Evolutionary conservation across 1,140 invertebrate species (phyloP), one percentile per base, ranked within the genome.

Genomic region (Lethocerus indicus): DNA sequence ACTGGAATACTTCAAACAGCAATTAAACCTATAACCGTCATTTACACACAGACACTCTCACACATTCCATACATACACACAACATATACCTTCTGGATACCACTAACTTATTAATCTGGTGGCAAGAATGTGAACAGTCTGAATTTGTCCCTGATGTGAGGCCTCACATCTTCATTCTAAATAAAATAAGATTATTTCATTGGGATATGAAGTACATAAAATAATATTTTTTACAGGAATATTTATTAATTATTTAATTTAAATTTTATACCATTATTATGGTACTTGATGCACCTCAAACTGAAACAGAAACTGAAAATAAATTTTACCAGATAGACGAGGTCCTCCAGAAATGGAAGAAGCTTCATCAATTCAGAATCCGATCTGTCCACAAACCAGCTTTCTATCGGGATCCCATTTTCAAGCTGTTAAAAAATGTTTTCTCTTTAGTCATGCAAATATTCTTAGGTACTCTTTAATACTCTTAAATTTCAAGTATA

Each of bases 401-500:
- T 93, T 68, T 93, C 87, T 60, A 97, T 96, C 0, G 92, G 91
- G 56, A 97, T 96, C 28, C 92, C 92, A 70, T 96, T 96, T 67
- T 95, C 89, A 51, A 93, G 64, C 80, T 93, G 70, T 35, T 79
- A 75, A 65, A 64, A 44, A 60, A 59, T 54, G 28, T 58, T 51
- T 49, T 23, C 47, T 2, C 24, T 42, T 16, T 23, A 26, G 12
- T 20, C 26, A n/a, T 24, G 40, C 20, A 5, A 24, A 42, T 24
- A 2, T 24, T 21, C 23, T 12, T n/a, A 2, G 3, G 13, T n/a
- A 41, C 13, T 21, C 24, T 2, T 41, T 32, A 32, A n/a, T 32
- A 9, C 9, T 32, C 6, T 18, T 39, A 16, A 39, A 39, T 39
- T 7, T 39, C n/a, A 39, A 39, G 16, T 39, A 7, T 39, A 7